These are phyloP conservation scores for Plotosus lineatus DNA, from an alignment of 2,113 vertebrate genomes.

Conservation along the genomic window DNA sequence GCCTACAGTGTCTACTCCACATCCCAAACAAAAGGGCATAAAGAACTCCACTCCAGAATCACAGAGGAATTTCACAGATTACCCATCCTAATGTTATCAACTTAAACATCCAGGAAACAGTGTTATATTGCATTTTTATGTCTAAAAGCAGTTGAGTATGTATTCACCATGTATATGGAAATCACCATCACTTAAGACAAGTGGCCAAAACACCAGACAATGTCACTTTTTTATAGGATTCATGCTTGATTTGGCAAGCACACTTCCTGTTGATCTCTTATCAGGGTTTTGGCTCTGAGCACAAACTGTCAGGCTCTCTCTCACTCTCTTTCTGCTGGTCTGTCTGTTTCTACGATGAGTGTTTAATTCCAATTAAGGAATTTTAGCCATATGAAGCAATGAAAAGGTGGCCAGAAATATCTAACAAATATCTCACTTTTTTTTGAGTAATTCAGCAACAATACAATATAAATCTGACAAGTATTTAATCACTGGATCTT, in stretches of 20 bases:
- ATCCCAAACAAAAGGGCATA: background rate
- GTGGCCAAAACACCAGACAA: slow-evolving; percentile 20
- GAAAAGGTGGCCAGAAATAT: background rate
- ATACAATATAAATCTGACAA: background rate
- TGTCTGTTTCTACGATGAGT: background rate
- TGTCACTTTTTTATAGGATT: slow-evolving; percentile 19
- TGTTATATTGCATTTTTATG: background rate
- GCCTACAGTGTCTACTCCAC: background rate
- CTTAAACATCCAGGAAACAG: background rate
- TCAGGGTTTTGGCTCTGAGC: background rate
- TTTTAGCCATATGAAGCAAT: background rate
- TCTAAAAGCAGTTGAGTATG: background rate
- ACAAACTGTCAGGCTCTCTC: background rate
- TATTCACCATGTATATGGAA: background rate
- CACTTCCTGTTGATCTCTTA: slow-evolving; percentile 35
- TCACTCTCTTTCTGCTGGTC: background rate
- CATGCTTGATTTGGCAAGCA: slow-evolving; percentile 19
- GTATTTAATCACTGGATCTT: background rate
- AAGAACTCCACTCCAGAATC: background rate
- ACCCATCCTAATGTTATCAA: slow-evolving; percentile 13
- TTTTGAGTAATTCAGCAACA: background rate
- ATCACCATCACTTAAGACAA: background rate
- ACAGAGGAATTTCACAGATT: slow-evolving; percentile 23
- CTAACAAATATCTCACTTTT: background rate
- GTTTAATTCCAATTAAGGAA: background rate